These are phyloP conservation scores for Psittacus erithacus DNA, from an alignment of 2,113 vertebrate species.

Conservation along the genomic window DNA sequence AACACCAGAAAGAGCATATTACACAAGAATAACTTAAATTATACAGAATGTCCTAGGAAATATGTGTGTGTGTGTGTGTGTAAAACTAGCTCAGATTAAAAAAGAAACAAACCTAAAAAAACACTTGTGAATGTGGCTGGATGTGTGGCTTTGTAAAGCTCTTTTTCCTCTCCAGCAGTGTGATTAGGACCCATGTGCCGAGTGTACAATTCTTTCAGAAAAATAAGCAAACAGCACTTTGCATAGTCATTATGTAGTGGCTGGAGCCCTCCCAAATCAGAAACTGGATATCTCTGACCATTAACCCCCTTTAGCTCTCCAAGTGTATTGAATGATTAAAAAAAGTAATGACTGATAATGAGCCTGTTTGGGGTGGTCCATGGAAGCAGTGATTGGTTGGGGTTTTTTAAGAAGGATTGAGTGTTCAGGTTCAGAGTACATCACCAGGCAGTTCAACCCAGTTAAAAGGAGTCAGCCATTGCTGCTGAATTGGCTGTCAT, in stretches of 20 bases:
- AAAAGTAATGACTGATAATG: background rate
- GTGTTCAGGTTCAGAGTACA: background rate
- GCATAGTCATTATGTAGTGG: background rate
- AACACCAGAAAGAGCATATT: slow-evolving; percentile 52
- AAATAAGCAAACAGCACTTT: slow-evolving; percentile 1
- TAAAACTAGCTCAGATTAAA: background rate
- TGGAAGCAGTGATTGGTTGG: accelerated
- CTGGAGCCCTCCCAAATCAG: background rate
- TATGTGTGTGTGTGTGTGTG: background rate
- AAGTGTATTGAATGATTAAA: background rate
- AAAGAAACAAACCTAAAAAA: background rate
- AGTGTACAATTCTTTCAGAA: background rate
- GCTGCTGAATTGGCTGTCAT: background rate
- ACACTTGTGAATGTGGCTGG: background rate
- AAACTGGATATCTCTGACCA: background rate
- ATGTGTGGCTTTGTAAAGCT: background rate
- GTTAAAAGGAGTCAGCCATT: background rate
- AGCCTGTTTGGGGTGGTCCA: background rate
- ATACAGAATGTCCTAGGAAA: slow-evolving; percentile 41
- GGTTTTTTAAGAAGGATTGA: background rate
- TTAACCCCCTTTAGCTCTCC: background rate
- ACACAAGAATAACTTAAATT: slow-evolving; percentile 62
- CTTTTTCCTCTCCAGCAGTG: background rate
- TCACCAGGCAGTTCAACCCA: background rate
- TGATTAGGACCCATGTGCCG: background rate